A percentile compares a stretch with the other conserved stretches of the same genome.
phyloP scores from a whole-genome alignment of 2,888 invertebrate genomes.

The Tetranychus truncatus region DNA sequence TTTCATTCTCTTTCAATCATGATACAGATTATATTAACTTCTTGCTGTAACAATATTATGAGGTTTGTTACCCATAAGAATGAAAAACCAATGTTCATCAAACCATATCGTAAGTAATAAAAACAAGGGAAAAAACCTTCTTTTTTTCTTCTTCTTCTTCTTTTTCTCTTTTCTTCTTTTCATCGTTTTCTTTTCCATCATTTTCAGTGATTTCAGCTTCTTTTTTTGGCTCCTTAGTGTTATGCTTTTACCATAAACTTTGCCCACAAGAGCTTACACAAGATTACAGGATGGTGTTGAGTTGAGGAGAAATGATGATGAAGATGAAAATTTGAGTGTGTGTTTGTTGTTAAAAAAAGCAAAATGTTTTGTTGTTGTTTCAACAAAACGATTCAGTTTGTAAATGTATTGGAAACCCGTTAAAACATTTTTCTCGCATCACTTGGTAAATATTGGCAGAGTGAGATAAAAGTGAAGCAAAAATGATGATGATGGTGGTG shows the following conservation, averaged over 20 bases:
- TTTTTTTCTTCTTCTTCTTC: neutral
- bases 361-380: too few species aligned
- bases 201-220: neutral
- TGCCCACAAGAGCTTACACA: slow-evolving; percentile 1
- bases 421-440: neutral
- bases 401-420: neutral
- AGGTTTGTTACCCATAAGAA: too few species aligned
- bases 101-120: neutral
- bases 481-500: neutral
- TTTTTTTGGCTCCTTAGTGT: too few species aligned
- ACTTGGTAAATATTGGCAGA: neutral
- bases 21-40: too few species aligned
- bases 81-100: neutral
- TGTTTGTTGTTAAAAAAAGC: neutral
- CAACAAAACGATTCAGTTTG: neutral
- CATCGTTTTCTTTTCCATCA: neutral
- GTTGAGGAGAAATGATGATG: neutral
- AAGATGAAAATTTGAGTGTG: neutral
- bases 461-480: too few species aligned
- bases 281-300: neutral
- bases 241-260: neutral
- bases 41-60: too few species aligned
- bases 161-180: neutral
- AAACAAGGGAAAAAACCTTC: neutral
- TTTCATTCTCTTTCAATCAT: too few species aligned